phyloP scores from a whole-genome alignment of 2,888 invertebrate species.

The Harpalus rufipes region DNA sequence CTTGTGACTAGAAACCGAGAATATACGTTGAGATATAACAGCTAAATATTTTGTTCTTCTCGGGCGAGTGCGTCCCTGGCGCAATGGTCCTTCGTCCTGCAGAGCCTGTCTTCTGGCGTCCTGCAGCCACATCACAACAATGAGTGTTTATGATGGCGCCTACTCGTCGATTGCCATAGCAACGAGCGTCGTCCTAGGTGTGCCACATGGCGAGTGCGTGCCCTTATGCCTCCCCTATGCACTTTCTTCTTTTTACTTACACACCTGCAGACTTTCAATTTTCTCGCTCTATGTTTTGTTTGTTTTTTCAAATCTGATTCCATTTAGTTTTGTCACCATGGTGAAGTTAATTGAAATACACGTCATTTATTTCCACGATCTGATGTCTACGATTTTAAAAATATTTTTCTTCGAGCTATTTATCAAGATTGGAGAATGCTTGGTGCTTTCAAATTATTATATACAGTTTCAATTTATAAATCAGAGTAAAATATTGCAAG shows the following conservation, averaged over 20 bases:
- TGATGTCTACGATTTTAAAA: constrained; percentile 21
- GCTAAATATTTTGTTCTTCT: too few species aligned
- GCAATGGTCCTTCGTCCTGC: constrained; percentile 63
- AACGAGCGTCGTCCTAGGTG: constrained; percentile 75
- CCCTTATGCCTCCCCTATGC: constrained; percentile 6
- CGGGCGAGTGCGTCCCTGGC: constrained; percentile 48
- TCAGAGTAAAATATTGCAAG: constrained; percentile 23
- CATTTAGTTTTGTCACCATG: constrained; percentile 5
- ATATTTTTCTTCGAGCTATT: constrained; percentile 14
- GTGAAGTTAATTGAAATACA: constrained; percentile 37
- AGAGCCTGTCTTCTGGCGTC: constrained; percentile 69
- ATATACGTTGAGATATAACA: too few species aligned
- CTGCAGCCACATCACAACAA: constrained; percentile 77
- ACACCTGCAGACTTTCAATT: constrained; percentile 37
- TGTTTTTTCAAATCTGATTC: constrained; percentile 38
- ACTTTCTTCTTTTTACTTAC: constrained; percentile 24
- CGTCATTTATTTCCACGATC: constrained; percentile 30
- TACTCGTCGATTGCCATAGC: constrained; percentile 78
- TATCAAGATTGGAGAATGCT: constrained; percentile 20
- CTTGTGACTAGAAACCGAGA: too few species aligned
- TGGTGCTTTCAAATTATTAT: not conserved
- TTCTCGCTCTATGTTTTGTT: constrained; percentile 25
- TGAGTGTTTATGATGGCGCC: constrained; percentile 79
- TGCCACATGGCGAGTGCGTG: constrained; percentile 69
- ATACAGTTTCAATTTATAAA: constrained; percentile 32